Conservation (phyloP, 2,888 invertebrate genomes). For the Endomychus coccineus region DNA sequence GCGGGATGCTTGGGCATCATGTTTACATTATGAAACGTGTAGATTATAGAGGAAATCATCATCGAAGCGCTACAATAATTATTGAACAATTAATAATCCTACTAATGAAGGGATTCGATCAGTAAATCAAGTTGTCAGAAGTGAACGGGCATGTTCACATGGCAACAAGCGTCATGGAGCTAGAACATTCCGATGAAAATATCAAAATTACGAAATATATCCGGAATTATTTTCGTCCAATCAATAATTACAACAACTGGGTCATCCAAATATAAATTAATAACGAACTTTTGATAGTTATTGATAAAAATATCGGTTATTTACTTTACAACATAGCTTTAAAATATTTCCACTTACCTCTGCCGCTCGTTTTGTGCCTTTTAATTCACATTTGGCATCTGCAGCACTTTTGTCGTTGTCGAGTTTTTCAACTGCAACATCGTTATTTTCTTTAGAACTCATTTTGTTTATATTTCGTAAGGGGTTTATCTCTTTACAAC, state of each 20-base stretch:
- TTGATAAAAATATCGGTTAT: too few species aligned
- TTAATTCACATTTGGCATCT: conserved; percentile 74
- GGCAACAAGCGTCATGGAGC: conserved; percentile 32
- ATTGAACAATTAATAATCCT: too few species aligned
- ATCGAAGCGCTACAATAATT: background rate
- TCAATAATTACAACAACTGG: too few species aligned
- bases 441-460: conserved; percentile 81
- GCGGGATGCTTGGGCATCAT: conserved; percentile 37
- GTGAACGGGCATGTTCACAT: conserved; percentile 29
- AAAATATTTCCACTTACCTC: conserved; percentile 59
- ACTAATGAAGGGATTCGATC: too few species aligned
- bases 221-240: too few species aligned
- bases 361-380: conserved; percentile 81
- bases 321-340: conserved; percentile 1
- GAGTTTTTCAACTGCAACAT: conserved; percentile 78
- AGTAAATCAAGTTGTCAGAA: too few species aligned
- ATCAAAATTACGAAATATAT: too few species aligned
- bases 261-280: too few species aligned
- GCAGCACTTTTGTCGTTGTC: conserved; percentile 65
- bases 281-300: too few species aligned
- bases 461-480: conserved; percentile 49
- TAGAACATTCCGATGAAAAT: background rate
- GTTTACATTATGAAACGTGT: conserved; percentile 28
- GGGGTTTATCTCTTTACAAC: conserved; percentile 26
- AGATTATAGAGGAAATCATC: background rate